A percentile compares a stretch with the other conserved stretches of the same genome.
These are phyloP conservation scores for Notocelia uddmanniana DNA, from an alignment of 2,888 invertebrate genomes.

Conservation along the genomic window DNA sequence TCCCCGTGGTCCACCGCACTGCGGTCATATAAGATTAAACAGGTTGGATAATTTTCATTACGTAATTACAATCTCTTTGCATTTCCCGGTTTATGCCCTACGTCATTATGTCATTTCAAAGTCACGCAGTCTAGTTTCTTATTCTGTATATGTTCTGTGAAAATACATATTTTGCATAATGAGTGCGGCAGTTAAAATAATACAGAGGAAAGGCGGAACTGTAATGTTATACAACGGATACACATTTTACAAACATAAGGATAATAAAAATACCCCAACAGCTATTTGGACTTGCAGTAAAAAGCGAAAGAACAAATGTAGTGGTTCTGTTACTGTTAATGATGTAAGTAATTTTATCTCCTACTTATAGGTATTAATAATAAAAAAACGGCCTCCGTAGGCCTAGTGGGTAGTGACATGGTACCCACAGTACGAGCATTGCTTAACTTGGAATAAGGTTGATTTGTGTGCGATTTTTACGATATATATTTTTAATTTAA, in stretches of 20 bases:
- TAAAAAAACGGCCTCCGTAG: no score
- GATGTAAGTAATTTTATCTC: not conserved
- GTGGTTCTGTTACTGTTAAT: conserved; percentile 2
- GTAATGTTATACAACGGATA: conserved; percentile 7
- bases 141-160: not conserved
- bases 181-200: not conserved
- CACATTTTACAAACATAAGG: conserved; percentile 8
- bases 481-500: not conserved
- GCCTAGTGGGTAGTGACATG: no score
- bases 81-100: not conserved
- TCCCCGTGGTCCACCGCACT: no score
- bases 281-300: not conserved
- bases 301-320: not conserved
- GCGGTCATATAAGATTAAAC: no score
- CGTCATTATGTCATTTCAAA: not conserved
- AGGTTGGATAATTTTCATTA: no score
- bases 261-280: not conserved
- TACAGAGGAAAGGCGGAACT: not conserved
- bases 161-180: not conserved
- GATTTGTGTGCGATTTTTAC: not conserved
- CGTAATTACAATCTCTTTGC: not conserved
- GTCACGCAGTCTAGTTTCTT: not conserved
- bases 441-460: no score
- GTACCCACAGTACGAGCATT: no score
- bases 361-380: not conserved